A percentile compares a stretch with the other conserved stretches of the same genome.
Evolutionary conservation across 2,797 vertebrate genomes (phyloP).

Genomic region (Sebastiscus tertius): DNA sequence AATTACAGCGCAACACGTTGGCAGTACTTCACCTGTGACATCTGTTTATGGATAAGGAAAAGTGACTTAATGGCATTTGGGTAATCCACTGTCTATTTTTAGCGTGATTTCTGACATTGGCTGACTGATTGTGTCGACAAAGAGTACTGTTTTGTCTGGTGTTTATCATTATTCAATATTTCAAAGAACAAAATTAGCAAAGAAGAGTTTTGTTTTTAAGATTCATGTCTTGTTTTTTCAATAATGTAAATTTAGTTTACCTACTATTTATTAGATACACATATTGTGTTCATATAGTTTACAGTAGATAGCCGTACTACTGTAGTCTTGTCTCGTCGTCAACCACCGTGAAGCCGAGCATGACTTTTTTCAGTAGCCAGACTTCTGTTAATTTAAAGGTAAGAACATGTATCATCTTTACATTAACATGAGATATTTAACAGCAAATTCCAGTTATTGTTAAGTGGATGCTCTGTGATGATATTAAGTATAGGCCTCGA

Average conservation of each 20-base stretch:
- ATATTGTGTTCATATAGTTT: not conserved
- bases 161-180: not conserved
- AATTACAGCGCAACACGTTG: slow-evolving; percentile 5
- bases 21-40: slow-evolving; percentile 3
- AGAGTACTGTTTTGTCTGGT: not conserved
- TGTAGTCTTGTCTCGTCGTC: not conserved
- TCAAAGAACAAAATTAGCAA: not conserved
- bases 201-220: not conserved
- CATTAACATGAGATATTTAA: not conserved
- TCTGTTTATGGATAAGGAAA: slow-evolving; percentile 6
- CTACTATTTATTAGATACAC: not conserved
- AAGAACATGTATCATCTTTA: not conserved
- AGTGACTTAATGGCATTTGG: not conserved
- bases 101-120: not conserved
- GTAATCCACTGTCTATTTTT: not conserved
- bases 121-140: not conserved
- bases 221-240: not conserved
- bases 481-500: not conserved
- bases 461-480: rapidly evolving
- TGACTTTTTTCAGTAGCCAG: not conserved
- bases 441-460: not conserved
- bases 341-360: not conserved
- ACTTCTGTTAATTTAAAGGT: not conserved
- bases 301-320: not conserved
- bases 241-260: not conserved